Conservation (phyloP, 1,140 invertebrate genomes). For the Calephelis virginiensis region DNA sequence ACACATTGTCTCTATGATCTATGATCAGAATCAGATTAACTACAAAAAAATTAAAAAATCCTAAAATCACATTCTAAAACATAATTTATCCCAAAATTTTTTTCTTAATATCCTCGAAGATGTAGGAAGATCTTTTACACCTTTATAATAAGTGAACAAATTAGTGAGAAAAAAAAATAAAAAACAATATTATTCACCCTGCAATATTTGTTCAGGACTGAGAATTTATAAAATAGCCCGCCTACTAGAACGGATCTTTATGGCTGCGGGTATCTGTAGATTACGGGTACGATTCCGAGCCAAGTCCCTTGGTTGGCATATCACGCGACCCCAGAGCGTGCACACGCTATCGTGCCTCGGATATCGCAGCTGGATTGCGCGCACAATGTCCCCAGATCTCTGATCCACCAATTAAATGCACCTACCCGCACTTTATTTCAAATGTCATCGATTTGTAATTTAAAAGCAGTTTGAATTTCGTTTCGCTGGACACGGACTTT, state of each 20-base stretch:
- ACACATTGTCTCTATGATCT: conserved; percentile 15
- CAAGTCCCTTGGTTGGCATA: conserved; percentile 39
- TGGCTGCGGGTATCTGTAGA: conserved; percentile 1
- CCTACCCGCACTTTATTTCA: conserved; percentile 19
- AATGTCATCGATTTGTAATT: conserved; percentile 25
- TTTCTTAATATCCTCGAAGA: no score
- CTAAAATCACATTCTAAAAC: no score
- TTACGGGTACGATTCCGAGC: conserved; percentile 2
- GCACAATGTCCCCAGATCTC: conserved; percentile 20
- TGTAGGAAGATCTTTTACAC: no score
- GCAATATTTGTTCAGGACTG: background rate
- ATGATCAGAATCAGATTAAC: background rate
- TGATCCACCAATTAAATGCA: conserved; percentile 33
- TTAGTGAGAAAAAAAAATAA: no score
- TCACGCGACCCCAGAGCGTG: conserved; percentile 44
- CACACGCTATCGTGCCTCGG: conserved; percentile 26
- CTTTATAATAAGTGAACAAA: no score
- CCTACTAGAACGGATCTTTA: conserved; percentile 11
- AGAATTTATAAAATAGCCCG: background rate
- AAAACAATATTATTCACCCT: background rate
- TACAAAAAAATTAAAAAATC: no score
- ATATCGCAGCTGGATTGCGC: conserved; percentile 25
- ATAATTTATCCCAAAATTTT: no score
- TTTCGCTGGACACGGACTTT: conserved; percentile 11
- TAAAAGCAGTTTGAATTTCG: conserved; percentile 14